Evolutionary conservation across 2,797 vertebrate species (phyloP).

Genomic region (Lophius americanus): DNA sequence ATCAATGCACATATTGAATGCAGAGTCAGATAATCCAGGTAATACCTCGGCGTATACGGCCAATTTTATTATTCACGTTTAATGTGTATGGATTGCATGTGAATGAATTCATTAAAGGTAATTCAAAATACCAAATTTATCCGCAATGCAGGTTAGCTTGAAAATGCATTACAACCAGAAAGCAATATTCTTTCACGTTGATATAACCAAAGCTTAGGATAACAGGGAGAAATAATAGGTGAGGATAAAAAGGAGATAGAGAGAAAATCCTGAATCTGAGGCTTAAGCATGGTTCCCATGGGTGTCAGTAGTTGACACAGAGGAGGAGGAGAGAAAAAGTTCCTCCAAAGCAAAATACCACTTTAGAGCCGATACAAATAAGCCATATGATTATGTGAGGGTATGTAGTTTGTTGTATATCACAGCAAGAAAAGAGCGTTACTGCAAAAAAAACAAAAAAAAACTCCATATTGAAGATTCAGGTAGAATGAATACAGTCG

Average conservation of each 20-base stretch:
- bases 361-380: constrained; percentile 63
- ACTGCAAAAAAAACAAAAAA: constrained; percentile 40
- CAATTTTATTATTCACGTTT: constrained; percentile 46
- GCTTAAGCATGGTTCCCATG: constrained; percentile 61
- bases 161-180: constrained; percentile 38
- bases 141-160: constrained; percentile 34
- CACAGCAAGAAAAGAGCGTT: constrained; percentile 33
- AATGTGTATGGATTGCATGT: constrained; percentile 52
- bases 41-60: constrained; percentile 47
- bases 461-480: constrained; percentile 58
- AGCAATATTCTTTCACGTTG: constrained; percentile 40
- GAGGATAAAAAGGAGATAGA: constrained; percentile 41
- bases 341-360: constrained; percentile 64
- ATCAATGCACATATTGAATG: constrained; percentile 31
- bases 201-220: constrained; percentile 27
- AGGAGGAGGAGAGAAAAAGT: constrained; percentile 49
- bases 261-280: constrained; percentile 41
- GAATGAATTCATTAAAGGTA: constrained; percentile 46
- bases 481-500: constrained; percentile 34
- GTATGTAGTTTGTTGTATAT: constrained; percentile 40
- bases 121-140: constrained; percentile 43
- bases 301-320: constrained; percentile 55
- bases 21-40: constrained; percentile 46
- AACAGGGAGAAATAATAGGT: constrained; percentile 5
- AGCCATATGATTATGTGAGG: constrained; percentile 54